A percentile compares a stretch with the other conserved stretches of the same genome.
Evolutionary conservation across 2,113 vertebrate species (phyloP).

Genomic region (Oreocharis arfaki): DNA sequence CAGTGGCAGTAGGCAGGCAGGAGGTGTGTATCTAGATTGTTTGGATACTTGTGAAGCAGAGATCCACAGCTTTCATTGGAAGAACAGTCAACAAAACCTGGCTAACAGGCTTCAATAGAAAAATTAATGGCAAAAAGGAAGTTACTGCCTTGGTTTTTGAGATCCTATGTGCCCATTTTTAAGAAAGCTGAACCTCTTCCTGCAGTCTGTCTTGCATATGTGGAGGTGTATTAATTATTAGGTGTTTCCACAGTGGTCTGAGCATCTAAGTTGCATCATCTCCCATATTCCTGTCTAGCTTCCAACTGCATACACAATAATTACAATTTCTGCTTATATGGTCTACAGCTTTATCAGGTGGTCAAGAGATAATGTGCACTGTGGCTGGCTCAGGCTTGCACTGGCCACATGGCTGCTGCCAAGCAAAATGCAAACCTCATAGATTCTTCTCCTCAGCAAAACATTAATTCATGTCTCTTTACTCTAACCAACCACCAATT

Average conservation of each 20-base stretch:
- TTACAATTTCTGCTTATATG: background rate
- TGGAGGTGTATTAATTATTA: background rate
- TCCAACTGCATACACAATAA: background rate
- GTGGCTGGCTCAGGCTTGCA: background rate
- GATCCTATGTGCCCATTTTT: background rate
- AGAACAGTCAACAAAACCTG: background rate
- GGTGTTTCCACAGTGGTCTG: background rate
- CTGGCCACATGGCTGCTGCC: background rate
- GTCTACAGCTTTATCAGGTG: background rate
- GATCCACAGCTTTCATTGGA: background rate
- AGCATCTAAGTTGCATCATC: background rate
- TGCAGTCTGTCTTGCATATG: background rate
- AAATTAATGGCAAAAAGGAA: background rate
- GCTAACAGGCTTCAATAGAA: background rate
- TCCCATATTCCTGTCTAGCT: background rate
- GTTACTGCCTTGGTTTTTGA: background rate
- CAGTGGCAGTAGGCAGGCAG: background rate
- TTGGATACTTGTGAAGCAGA: background rate
- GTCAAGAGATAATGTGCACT: background rate
- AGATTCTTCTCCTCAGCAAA: background rate
- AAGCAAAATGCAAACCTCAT: background rate
- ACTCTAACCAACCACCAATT: background rate
- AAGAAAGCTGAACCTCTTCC: background rate
- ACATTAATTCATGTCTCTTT: background rate
- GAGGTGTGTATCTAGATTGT: background rate